Evolutionary conservation across 1,140 invertebrate species (phyloP).

Genomic region (Panagrolaimus sp.): DNA sequence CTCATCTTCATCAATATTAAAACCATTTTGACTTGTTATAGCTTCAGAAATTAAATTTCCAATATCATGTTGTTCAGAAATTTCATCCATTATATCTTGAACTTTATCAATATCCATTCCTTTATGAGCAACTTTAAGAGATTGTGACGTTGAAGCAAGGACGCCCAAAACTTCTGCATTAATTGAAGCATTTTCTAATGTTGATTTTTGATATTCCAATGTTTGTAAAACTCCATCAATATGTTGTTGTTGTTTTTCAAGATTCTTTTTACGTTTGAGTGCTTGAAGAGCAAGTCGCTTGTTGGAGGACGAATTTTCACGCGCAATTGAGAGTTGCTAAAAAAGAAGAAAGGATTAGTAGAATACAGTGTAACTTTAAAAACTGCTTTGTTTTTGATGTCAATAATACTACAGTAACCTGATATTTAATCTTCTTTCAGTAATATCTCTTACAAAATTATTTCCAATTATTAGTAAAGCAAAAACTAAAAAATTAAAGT

Average conservation of each 20-base stretch:
- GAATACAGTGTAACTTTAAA: slow-evolving; percentile 21
- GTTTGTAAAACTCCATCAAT: slow-evolving; percentile 97
- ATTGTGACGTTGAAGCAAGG: slow-evolving; percentile 86
- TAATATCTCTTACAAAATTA: too few relatives aligned
- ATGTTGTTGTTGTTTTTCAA: slow-evolving; percentile 92
- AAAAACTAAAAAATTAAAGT: too few relatives aligned
- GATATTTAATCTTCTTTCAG: too few relatives aligned
- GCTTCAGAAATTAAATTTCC: slow-evolving; percentile 96
- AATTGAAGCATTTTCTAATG: slow-evolving; percentile 95
- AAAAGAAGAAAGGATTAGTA: slow-evolving; percentile 18
- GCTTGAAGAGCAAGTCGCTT: slow-evolving; percentile 94
- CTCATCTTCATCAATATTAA: too few relatives aligned
- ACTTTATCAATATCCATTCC: slow-evolving; percentile 69
- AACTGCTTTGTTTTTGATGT: too few relatives aligned
- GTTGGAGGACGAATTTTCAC: slow-evolving; percentile 90
- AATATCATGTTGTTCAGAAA: slow-evolving; percentile 97
- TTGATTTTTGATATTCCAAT: slow-evolving; percentile 94
- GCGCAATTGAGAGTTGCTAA: slow-evolving; percentile 74
- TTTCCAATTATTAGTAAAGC: too few relatives aligned
- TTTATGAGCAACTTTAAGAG: slow-evolving; percentile 88
- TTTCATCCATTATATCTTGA: slow-evolving; percentile 93
- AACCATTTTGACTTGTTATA: slow-evolving; percentile 66
- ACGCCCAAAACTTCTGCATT: slow-evolving; percentile 94
- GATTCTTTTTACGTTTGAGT: slow-evolving; percentile 92
- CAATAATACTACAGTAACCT: too few relatives aligned